Evolutionary conservation across 2,797 vertebrate genomes (phyloP), one percentile per base, ranked within the genome.

Genomic region (Nothura maculosa): DNA sequence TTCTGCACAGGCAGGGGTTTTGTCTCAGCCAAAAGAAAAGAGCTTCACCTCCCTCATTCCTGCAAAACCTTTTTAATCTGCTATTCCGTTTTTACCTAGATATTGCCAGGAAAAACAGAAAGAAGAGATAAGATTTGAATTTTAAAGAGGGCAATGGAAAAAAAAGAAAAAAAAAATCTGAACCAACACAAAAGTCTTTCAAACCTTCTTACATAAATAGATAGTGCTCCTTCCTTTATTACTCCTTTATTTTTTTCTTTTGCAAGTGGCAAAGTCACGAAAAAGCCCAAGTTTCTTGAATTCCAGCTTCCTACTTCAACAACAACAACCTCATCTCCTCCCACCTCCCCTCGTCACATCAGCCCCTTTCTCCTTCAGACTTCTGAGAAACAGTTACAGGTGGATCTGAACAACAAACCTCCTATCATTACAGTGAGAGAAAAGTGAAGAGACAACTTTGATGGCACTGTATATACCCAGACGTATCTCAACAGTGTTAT

Each of bases 101-200:
- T 74, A 60, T 47, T 94, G 67, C 75, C 86, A 93, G 83, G 34
- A 94, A 93, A 95, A 89, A 47, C 48, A 85, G 70, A 85, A 83
- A 72, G 28, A 74, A 45, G 38, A 91, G 88, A 32, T 80, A 88
- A 80, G 32, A 78, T 89, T 70, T 85, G n/a, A 40, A n/a, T 78
- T 92, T 62, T 76, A 70, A 85, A 62, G 62, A 70, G 6, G 8
- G 19, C 75, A 92, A 58, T 28, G 52, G 79, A 40, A 50, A 32
- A 30, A 70, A 72, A 47, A 58, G 60, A n/a, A 61, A 50, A 50
- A 50, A 50, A 27, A 17, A 54, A 18, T 3, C 8, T 47, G 73
- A 42, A 42, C 12, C 6, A 43, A 92, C 90, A n/a, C 10, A 80
- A 85, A 93, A 5, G 24, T 47, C 62, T 83, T 90, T 50, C 66